phyloP scores from a whole-genome alignment of 2,113 vertebrate genomes.

The Daboia siamensis region DNA sequence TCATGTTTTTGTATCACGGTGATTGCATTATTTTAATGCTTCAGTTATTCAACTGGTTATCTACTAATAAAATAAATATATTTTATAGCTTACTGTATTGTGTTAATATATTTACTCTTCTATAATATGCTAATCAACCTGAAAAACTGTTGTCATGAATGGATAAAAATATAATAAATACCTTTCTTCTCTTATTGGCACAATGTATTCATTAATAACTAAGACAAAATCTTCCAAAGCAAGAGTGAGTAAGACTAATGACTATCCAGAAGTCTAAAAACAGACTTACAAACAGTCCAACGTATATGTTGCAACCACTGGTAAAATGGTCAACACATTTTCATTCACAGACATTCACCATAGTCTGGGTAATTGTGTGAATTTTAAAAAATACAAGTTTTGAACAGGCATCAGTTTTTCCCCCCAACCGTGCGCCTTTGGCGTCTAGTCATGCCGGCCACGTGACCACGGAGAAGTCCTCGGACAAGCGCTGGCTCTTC shows the following conservation, averaged over 20 bases:
- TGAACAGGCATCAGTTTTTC: neutral
- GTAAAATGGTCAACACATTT: neutral
- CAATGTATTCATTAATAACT: neutral
- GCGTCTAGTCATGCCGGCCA: too few relatives aligned
- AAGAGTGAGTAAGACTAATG: neutral
- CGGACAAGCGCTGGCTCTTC: too few relatives aligned
- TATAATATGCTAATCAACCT: neutral
- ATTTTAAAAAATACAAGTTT: neutral
- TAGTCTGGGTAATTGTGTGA: neutral
- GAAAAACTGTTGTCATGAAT: neutral
- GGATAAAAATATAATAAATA: neutral
- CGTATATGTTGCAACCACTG: neutral
- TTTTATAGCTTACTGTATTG: neutral
- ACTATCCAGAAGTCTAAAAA: neutral
- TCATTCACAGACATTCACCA: neutral
- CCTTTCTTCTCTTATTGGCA: neutral
- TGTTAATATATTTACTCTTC: neutral
- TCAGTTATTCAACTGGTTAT: neutral
- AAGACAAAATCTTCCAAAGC: neutral
- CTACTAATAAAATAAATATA: neutral
- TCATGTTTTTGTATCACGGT: neutral
- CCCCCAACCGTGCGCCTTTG: too few relatives aligned
- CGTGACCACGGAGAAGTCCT: too few relatives aligned
- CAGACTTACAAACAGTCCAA: neutral
- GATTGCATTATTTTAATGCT: neutral